Conservation (phyloP, 2,113 vertebrate genomes). For the Collichthys lucidus region DNA sequence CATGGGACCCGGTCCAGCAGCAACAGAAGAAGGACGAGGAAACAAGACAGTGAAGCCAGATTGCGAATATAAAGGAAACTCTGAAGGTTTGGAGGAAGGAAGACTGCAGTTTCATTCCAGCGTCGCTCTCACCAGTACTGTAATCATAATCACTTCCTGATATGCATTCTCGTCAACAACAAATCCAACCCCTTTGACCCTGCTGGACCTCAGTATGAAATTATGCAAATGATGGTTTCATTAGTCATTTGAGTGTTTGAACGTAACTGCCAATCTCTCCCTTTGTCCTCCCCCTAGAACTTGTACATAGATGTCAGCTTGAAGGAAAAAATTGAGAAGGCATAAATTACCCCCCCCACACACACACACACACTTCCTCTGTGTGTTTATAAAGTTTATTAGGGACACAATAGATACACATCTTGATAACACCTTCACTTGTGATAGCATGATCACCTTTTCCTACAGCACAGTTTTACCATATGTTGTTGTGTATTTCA, state of each 20-base stretch:
- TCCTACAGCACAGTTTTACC: constrained; percentile 57
- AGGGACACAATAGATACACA: constrained; percentile 5
- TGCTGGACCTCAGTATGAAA: constrained; percentile 31
- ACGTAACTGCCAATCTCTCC: constrained; percentile 30
- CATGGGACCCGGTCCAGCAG: constrained; percentile 25
- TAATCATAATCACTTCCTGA: constrained; percentile 57
- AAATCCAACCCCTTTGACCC: constrained; percentile 14
- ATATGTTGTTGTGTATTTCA: constrained; percentile 53
- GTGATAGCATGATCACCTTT: constrained; percentile 45
- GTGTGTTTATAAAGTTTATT: constrained; percentile 26
- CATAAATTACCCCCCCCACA: background rate
- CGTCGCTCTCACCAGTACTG: constrained; percentile 46
- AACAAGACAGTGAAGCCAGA: constrained; percentile 23
- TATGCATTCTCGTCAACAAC: constrained; percentile 42
- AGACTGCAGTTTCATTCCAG: constrained; percentile 29
- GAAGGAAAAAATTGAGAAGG: constrained; percentile 38
- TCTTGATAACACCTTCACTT: constrained; percentile 34
- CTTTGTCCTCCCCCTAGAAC: constrained; percentile 12
- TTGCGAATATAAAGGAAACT: constrained; percentile 31
- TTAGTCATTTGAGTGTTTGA: constrained; percentile 33
- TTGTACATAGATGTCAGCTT: constrained; percentile 56
- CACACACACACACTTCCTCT: no score
- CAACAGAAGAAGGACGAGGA: background rate
- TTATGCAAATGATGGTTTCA: constrained; percentile 27
- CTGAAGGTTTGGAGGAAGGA: constrained; percentile 43